Conservation (phyloP, 2,888 invertebrate species). For the Drosophila setosimentum region DNA sequence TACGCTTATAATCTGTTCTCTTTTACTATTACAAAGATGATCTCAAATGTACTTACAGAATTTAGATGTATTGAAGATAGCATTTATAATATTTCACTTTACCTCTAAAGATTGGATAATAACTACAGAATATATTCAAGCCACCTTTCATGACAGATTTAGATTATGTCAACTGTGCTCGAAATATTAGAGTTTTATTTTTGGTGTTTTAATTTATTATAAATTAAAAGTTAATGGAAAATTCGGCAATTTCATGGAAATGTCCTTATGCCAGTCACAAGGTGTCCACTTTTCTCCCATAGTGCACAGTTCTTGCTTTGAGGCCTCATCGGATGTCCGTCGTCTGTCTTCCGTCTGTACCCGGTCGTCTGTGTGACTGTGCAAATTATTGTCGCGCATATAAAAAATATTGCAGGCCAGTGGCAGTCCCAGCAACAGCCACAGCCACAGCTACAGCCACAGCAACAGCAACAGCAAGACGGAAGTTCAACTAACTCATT, state of each 20-base stretch:
- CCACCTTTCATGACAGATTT: neutral
- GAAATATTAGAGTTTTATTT: neutral
- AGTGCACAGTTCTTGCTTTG: constrained; percentile 27
- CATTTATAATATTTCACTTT: no score
- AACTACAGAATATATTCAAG: no score
- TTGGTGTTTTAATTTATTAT: neutral
- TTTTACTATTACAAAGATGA: neutral
- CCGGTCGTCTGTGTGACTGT: constrained; percentile 54
- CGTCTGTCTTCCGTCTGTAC: constrained; percentile 10
- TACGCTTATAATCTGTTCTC: neutral
- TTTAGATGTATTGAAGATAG: neutral
- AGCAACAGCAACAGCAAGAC: constrained; percentile 50
- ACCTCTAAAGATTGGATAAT: no score
- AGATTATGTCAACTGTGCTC: neutral
- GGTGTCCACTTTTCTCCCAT: constrained; percentile 2
- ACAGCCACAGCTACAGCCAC: neutral
- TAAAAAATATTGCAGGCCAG: constrained; percentile 69
- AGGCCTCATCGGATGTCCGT: constrained; percentile 36
- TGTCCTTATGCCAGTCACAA: neutral
- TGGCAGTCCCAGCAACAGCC: constrained; percentile 21
- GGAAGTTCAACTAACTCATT: constrained; percentile 84
- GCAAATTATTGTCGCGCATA: constrained; percentile 75
- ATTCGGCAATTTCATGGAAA: neutral
- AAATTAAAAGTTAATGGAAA: neutral
- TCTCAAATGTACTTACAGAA: neutral